Percentiles rank a stretch among this genome's conserved stretches.
These are phyloP conservation scores for Tenodera sinensis DNA, from an alignment of 2,888 invertebrate species.

Conservation along the genomic window DNA sequence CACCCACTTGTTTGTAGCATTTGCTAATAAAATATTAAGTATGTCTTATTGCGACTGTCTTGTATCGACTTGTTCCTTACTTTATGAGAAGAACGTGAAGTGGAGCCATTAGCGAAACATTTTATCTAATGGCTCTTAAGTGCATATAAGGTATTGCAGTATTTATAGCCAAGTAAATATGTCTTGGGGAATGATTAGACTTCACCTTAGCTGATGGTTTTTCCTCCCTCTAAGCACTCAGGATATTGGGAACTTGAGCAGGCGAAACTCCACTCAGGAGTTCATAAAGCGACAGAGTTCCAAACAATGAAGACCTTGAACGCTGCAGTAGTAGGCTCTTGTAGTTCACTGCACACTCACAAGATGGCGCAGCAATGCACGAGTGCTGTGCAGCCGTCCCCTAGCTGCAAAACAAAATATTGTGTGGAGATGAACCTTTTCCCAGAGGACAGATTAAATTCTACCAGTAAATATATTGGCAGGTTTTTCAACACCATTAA, in stretches of 20 bases:
- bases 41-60: not conserved
- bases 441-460: too few species aligned
- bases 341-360: not conserved
- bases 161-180: not conserved
- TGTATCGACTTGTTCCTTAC: not conserved
- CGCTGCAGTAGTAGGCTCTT: not conserved
- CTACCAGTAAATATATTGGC: too few species aligned
- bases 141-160: not conserved
- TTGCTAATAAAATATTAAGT: not conserved
- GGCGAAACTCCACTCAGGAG: not conserved
- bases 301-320: not conserved
- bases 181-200: not conserved
- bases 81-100: not conserved
- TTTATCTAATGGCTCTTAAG: not conserved
- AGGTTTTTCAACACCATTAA: too few species aligned
- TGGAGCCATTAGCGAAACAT: not conserved
- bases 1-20: too few species aligned
- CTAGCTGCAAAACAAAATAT: too few species aligned
- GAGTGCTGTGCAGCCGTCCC: not conserved
- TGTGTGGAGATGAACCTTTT: too few species aligned
- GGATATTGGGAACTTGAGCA: not conserved
- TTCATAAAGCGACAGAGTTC: not conserved
- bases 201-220: not conserved
- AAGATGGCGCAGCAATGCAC: not conserved
- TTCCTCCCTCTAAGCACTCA: not conserved